Evolutionary conservation across 2,888 invertebrate genomes (phyloP).

Genomic region (Trileptium ribeirensis): DNA sequence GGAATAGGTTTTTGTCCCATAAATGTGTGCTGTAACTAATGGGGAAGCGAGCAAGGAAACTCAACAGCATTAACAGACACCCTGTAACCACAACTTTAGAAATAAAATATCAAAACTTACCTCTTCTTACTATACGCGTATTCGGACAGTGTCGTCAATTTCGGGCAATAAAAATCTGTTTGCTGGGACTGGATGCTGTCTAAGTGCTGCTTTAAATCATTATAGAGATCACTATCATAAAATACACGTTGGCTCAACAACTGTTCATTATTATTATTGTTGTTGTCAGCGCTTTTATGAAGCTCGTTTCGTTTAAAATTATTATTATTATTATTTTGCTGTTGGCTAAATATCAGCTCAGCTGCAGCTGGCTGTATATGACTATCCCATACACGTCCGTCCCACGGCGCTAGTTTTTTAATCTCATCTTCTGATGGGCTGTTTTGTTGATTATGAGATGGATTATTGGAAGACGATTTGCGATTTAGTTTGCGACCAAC

Average conservation of each 20-base stretch:
- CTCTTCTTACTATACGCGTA: neutral
- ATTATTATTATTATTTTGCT: too few species aligned
- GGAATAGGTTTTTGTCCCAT: too few species aligned
- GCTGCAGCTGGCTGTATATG: neutral
- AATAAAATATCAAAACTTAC: too few species aligned
- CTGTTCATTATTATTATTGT: neutral
- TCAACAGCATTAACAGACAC: too few species aligned
- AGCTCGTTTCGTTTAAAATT: neutral
- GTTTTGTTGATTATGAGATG: too few species aligned
- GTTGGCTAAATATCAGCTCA: too few species aligned
- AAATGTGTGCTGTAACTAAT: too few species aligned
- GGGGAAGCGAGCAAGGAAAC: too few species aligned
- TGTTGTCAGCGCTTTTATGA: neutral
- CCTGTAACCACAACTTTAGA: too few species aligned
- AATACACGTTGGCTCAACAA: neutral
- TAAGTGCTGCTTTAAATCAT: neutral
- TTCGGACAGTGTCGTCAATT: neutral
- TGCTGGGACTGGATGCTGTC: too few species aligned
- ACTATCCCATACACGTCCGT: neutral
- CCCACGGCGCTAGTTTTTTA: neutral
- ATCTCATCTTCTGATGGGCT: neutral
- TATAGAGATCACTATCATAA: neutral
- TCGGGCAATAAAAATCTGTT: neutral
- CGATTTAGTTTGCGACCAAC: neutral
- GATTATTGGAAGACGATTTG: neutral